These are phyloP conservation scores for Micronisus gabar DNA, from an alignment of 2,113 vertebrate species.

Conservation along the genomic window DNA sequence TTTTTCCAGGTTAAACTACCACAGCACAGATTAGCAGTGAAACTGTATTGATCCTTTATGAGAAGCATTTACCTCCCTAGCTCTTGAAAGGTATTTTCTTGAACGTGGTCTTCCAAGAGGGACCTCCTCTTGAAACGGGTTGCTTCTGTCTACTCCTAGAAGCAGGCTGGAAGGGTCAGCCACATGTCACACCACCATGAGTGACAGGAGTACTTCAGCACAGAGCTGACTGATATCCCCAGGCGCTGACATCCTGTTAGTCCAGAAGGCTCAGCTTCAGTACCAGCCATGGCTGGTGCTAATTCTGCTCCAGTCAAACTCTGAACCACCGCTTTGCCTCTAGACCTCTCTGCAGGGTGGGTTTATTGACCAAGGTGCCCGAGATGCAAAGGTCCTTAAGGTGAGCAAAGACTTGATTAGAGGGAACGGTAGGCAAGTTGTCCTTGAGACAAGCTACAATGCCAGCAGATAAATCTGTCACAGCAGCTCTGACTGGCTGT, in stretches of 20 bases:
- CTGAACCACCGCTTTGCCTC: not conserved
- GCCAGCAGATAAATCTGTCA: not conserved
- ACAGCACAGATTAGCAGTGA: not conserved
- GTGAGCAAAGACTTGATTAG: not conserved
- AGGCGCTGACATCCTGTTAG: not conserved
- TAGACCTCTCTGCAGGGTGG: not conserved
- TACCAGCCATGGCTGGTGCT: not conserved
- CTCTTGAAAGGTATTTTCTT: not conserved
- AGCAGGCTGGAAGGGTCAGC: not conserved
- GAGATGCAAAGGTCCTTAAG: not conserved
- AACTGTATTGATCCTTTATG: not conserved
- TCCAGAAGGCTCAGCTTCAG: not conserved
- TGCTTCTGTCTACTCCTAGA: not conserved
- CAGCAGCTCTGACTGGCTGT: not conserved
- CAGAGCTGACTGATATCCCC: not conserved
- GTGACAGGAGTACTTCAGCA: not conserved
- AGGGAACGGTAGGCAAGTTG: not conserved
- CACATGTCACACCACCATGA: not conserved
- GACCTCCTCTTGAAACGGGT: not conserved
- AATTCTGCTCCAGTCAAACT: not conserved
- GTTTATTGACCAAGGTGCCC: not conserved
- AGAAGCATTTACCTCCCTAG: not conserved
- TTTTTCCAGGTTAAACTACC: constrained; percentile 14
- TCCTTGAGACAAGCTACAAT: not conserved
- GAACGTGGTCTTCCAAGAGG: not conserved